These are phyloP conservation scores for Conus betulinus DNA, from an alignment of 1,140 invertebrate genomes.

Conservation along the genomic window DNA sequence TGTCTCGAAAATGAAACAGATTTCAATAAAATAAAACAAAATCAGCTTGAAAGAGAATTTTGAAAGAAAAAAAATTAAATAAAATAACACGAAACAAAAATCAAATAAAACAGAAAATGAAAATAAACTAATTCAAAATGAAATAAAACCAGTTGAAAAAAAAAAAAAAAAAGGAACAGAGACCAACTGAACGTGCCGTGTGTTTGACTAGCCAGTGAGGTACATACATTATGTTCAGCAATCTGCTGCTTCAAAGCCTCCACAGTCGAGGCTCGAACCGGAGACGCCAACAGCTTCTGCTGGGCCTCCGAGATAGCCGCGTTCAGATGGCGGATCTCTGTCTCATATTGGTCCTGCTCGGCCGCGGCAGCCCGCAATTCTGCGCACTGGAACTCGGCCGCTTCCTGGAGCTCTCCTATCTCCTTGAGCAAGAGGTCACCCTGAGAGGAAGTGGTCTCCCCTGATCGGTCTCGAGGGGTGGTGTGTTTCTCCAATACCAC, in stretches of 20 bases:
- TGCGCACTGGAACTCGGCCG: conserved; percentile 57
- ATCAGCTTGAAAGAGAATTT: not conserved
- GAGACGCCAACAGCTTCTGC: conserved; percentile 87
- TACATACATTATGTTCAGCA: conserved; percentile 93
- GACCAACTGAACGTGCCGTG: not conserved
- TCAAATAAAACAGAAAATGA: not conserved
- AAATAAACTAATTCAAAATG: conserved; percentile 1
- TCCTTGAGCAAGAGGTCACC: conserved; percentile 55
- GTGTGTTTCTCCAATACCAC: conserved; percentile 55
- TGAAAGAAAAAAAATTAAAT: not conserved
- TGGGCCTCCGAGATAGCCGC: conserved; percentile 91
- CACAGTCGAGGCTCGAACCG: conserved; percentile 87
- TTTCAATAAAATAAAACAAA: not conserved
- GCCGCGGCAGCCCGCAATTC: conserved; percentile 85
- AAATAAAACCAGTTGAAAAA: not conserved
- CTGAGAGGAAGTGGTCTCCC: conserved; percentile 46
- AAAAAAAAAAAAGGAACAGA: not conserved
- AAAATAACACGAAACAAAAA: not conserved
- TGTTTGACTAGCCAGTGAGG: conserved; percentile 27
- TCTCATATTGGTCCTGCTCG: conserved; percentile 78
- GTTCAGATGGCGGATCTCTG: conserved; percentile 61
- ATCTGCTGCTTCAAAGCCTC: conserved; percentile 89
- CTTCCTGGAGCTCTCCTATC: conserved; percentile 61
- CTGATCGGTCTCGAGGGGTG: conserved; percentile 44
- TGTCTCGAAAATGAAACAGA: too few relatives aligned